Evolutionary conservation across 2,888 invertebrate species (phyloP).

Genomic region (Physocephala rufipes): DNA sequence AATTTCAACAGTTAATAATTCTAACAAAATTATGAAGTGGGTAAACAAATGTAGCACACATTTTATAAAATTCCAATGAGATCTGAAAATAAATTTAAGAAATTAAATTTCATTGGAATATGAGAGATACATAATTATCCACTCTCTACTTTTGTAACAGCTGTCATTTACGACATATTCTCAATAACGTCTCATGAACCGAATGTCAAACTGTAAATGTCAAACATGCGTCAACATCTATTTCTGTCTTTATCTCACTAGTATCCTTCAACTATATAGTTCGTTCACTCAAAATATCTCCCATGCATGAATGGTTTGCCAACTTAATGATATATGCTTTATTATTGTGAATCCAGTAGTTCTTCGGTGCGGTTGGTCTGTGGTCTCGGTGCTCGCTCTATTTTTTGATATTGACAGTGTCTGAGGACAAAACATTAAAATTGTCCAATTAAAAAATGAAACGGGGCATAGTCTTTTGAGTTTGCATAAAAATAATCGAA

Average conservation of each 20-base stretch:
- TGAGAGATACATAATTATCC: not conserved
- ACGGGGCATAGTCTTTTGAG: not conserved
- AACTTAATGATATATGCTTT: not conserved
- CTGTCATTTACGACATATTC: constrained; percentile 9
- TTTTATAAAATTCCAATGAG: not conserved
- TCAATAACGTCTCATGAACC: not conserved
- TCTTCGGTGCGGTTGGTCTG: constrained; percentile 12
- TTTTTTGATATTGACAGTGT: not conserved
- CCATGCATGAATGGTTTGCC: not conserved
- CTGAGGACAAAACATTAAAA: not conserved
- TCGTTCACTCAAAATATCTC: not conserved
- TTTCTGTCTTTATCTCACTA: constrained; percentile 13
- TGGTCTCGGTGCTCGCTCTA: not conserved
- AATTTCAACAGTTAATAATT: too few species aligned
- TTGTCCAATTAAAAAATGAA: not conserved
- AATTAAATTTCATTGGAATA: not conserved
- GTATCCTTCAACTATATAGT: not conserved
- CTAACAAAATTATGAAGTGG: too few species aligned
- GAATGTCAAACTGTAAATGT: constrained; percentile 17
- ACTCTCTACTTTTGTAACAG: not conserved
- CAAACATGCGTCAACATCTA: not conserved
- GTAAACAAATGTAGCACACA: too few species aligned
- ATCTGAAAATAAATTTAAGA: not conserved
- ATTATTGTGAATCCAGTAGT: constrained; percentile 29
- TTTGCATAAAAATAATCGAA: not conserved